These are phyloP conservation scores for Oreochromis niloticus DNA, from an alignment of 2,113 vertebrate genomes.

Conservation along the genomic window DNA sequence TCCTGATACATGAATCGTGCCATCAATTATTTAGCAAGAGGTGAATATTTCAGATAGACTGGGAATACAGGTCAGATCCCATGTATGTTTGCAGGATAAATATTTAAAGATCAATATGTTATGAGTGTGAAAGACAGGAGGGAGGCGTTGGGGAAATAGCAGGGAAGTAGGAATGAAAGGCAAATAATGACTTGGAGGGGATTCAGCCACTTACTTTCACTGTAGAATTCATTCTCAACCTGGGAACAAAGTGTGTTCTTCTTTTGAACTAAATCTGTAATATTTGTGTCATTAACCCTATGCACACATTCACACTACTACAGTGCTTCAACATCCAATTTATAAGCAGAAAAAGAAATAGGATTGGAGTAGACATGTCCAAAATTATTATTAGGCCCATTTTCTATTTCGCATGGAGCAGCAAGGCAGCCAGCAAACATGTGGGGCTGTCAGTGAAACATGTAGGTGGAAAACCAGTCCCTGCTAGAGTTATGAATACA, in stretches of 20 bases:
- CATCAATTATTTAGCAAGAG: constrained; percentile 54
- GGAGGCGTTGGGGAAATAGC: not conserved
- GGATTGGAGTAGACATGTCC: not conserved
- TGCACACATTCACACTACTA: no score
- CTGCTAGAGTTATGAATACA: no score
- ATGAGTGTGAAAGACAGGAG: not conserved
- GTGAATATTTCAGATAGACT: constrained; percentile 50
- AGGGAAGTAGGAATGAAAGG: not conserved
- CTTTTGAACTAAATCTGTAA: not conserved
- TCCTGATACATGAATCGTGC: not conserved
- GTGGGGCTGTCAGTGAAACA: no score
- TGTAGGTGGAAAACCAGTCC: no score
- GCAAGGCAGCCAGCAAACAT: not conserved
- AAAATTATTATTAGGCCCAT: not conserved
- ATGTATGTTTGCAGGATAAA: constrained; percentile 57
- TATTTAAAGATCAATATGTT: constrained; percentile 63
- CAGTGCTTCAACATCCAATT: not conserved
- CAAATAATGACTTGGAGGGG: not conserved
- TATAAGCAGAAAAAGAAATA: not conserved
- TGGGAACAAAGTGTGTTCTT: not conserved
- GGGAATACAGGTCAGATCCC: constrained; percentile 32
- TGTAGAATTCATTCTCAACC: not conserved
- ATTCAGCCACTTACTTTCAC: not conserved
- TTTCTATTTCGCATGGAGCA: not conserved
- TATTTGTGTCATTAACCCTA: no score